Conservation (phyloP, 1,140 invertebrate genomes). For the Pollicipes pollicipes region DNA sequence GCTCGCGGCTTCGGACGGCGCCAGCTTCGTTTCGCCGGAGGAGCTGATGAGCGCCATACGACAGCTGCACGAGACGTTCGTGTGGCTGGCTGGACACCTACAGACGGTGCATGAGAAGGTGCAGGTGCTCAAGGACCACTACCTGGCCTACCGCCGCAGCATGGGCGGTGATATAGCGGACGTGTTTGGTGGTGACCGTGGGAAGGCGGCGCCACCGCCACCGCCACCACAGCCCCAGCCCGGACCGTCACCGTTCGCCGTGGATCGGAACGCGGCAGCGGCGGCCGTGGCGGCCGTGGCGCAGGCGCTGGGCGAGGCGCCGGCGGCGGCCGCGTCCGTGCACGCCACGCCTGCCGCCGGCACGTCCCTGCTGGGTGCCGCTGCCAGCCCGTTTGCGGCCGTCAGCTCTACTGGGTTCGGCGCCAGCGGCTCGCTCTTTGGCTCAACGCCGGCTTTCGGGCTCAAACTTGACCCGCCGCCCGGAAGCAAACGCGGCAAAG, state of each 20-base stretch:
- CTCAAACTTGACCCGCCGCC: background rate
- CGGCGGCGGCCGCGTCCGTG: constrained; percentile 15
- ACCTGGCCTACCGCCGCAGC: background rate
- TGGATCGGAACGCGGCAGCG: constrained; percentile 78
- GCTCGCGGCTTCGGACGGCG: background rate
- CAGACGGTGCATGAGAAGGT: constrained; percentile 1
- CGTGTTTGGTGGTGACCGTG: background rate
- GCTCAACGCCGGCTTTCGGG: constrained; percentile 38
- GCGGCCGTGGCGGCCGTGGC: constrained; percentile 60
- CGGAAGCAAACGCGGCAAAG: background rate
- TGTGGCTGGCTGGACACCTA: background rate
- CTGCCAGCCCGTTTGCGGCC: constrained; percentile 51
- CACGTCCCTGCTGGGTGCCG: constrained; percentile 30
- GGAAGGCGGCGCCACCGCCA: too few species aligned
- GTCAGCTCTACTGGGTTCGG: constrained; percentile 64
- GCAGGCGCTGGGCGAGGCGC: constrained; percentile 41
- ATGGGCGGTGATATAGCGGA: background rate
- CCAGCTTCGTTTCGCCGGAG: constrained; percentile 1
- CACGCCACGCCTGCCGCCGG: constrained; percentile 16
- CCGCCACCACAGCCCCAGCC: constrained; percentile 11
- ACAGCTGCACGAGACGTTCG: constrained; percentile 3
- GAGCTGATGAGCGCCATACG: background rate
- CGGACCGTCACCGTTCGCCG: constrained; percentile 57
- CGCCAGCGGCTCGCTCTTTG: constrained; percentile 51
- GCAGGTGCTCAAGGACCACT: background rate